A percentile compares a stretch with the other conserved stretches of the same genome.
Evolutionary conservation across 2,888 invertebrate genomes (phyloP).

Genomic region (Hemistola chrysoprasaria): DNA sequence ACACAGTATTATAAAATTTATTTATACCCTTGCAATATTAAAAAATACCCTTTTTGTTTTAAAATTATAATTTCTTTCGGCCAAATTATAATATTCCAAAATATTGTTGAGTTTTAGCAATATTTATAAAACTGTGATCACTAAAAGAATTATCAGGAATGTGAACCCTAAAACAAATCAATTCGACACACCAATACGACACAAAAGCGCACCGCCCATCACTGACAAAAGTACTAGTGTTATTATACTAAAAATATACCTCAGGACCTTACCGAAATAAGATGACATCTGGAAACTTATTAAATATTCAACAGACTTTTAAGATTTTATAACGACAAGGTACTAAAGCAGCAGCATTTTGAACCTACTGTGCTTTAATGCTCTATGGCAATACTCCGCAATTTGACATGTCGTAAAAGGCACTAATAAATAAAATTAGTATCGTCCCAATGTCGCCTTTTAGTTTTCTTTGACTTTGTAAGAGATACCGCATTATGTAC

Average conservation of each 20-base stretch:
- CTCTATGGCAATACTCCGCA: conserved; percentile 52
- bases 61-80: too few species aligned
- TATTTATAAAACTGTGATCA: too few species aligned
- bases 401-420: conserved; percentile 66
- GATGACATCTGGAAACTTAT: background rate
- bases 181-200: conserved; percentile 49
- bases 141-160: background rate
- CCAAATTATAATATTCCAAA: too few species aligned
- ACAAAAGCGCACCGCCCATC: conserved; percentile 56
- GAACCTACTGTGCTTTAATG: conserved; percentile 5
- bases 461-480: conserved; percentile 44
- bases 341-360: background rate
- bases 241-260: background rate
- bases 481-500: conserved; percentile 45
- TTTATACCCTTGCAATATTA: too few species aligned
- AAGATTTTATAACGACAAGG: background rate
- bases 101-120: too few species aligned
- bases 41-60: too few species aligned
- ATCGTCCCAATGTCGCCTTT: conserved; percentile 29
- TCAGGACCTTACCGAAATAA: background rate
- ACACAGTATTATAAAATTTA: too few species aligned
- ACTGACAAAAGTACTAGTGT: conserved; percentile 31
- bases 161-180: conserved; percentile 49
- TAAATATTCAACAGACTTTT: background rate
- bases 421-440: conserved; percentile 77